Conservation (phyloP, 2,113 vertebrate species). For the Heterocephalus glaber region DNA sequence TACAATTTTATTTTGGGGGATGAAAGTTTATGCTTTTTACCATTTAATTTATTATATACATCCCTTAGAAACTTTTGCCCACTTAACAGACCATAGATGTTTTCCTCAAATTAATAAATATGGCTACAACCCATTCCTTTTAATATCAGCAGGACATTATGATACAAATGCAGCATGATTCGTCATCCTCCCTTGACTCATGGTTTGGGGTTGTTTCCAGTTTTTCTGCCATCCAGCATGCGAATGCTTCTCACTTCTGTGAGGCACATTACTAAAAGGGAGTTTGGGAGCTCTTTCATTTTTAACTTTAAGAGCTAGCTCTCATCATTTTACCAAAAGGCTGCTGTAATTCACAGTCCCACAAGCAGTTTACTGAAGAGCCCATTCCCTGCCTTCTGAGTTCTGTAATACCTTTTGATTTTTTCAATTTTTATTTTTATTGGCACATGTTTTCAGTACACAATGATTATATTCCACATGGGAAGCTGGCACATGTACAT, state of each 20-base stretch:
- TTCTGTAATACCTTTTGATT: background rate
- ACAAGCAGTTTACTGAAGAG: background rate
- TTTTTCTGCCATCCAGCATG: background rate
- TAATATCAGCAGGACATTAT: background rate
- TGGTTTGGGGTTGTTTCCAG: background rate
- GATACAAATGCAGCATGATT: background rate
- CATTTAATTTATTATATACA: background rate
- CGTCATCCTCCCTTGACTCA: background rate
- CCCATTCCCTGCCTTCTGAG: background rate
- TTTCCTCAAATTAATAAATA: background rate
- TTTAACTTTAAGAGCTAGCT: background rate
- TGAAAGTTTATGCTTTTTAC: background rate
- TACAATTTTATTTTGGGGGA: background rate
- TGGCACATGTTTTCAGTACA: background rate
- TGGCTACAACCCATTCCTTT: background rate
- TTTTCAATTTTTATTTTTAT: background rate
- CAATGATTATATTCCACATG: background rate
- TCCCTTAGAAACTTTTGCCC: background rate
- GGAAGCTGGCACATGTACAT: background rate
- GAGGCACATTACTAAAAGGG: background rate
- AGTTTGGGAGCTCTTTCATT: background rate
- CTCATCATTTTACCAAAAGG: background rate
- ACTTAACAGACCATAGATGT: background rate
- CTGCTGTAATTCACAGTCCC: background rate
- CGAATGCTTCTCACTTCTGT: constrained; percentile 16